These are phyloP conservation scores for Willisornis vidua DNA, from an alignment of 2,113 vertebrate species.

Conservation along the genomic window DNA sequence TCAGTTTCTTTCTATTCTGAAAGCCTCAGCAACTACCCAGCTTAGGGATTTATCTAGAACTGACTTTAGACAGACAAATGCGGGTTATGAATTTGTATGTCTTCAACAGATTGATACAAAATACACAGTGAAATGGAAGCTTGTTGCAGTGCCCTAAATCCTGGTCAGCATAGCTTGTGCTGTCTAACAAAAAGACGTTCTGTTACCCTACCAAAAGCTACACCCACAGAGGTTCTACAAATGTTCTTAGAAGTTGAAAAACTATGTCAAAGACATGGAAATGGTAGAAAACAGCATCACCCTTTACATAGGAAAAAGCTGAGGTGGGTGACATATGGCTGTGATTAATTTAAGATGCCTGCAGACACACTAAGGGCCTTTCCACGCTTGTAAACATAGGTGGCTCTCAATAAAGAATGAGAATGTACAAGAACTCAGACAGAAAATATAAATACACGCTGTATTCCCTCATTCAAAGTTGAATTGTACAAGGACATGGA, in stretches of 20 bases:
- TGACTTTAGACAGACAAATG: neutral
- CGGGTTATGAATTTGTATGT: accelerated
- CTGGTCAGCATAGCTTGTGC: neutral
- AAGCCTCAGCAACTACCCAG: neutral
- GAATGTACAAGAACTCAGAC: neutral
- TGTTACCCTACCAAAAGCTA: neutral
- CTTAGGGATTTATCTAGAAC: neutral
- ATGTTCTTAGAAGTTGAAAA: neutral
- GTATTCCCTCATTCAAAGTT: neutral
- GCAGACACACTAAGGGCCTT: neutral
- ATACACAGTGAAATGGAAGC: neutral
- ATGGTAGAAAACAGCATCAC: neutral
- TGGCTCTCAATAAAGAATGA: neutral
- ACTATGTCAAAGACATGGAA: neutral
- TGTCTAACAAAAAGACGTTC: neutral
- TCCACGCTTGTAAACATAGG: neutral
- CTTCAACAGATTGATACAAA: neutral
- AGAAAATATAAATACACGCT: neutral
- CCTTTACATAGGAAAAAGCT: neutral
- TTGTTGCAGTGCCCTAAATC: neutral
- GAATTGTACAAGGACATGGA: neutral
- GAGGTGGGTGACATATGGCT: neutral
- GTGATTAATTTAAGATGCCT: neutral
- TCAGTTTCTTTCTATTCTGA: neutral
- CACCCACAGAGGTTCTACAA: neutral